Evolutionary conservation across 64 coral and sea anemone genomes (phyloP).

Genomic region (Dendronephthya gigantea): DNA sequence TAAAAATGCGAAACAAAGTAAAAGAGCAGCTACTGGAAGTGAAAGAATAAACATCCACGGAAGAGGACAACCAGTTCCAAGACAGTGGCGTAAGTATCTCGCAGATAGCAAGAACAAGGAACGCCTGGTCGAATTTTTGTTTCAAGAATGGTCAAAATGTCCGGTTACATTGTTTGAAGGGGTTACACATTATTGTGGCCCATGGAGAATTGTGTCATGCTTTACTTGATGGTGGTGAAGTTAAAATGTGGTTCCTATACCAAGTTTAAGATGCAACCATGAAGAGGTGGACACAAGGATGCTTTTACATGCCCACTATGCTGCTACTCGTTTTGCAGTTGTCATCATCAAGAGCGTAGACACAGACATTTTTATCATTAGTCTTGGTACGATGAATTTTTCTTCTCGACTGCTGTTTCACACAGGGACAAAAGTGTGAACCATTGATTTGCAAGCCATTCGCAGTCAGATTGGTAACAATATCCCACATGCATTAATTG

Average conservation of each 20-base stretch:
- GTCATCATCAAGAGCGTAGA: neutral
- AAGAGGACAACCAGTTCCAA: neutral
- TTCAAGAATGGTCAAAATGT: neutral
- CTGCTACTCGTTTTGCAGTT: neutral
- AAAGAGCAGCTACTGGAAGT: constrained; percentile 3
- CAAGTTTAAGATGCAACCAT: neutral
- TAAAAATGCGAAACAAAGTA: neutral
- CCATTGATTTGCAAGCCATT: neutral
- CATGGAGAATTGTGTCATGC: neutral
- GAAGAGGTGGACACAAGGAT: neutral
- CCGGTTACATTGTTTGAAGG: neutral
- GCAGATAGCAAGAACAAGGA: neutral
- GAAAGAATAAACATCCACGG: neutral
- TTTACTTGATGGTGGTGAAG: neutral
- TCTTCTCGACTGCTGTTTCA: constrained; percentile 3
- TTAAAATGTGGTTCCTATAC: neutral
- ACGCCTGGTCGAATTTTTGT: neutral
- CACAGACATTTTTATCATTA: neutral
- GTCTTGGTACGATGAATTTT: neutral
- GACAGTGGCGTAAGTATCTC: neutral
- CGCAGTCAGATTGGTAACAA: neutral
- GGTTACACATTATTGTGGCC: neutral
- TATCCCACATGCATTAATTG: neutral
- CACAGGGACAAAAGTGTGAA: neutral
- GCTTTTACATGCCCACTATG: constrained; percentile 1